Percentiles rank a stretch among this genome's conserved stretches.
Evolutionary conservation across 1,140 invertebrate species (phyloP).

Genomic region (Galleria mellonella): DNA sequence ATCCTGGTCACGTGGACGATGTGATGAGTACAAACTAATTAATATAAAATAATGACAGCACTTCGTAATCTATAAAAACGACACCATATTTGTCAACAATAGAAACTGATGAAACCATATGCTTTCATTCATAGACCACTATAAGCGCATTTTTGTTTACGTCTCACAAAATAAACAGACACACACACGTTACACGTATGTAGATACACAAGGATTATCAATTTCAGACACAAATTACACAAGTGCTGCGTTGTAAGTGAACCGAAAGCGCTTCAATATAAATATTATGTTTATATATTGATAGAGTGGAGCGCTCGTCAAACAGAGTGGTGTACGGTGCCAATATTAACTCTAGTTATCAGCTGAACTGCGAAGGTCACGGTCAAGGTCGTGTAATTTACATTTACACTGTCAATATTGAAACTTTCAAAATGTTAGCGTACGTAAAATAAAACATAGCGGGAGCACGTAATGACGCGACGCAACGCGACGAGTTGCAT

Average conservation of each 20-base stretch:
- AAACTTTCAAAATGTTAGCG: background rate
- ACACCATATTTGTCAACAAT: no score
- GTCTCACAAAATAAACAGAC: conserved; percentile 4
- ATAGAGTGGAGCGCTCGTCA: conserved; percentile 69
- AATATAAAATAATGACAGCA: no score
- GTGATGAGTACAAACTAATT: no score
- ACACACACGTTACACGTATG: conserved; percentile 16
- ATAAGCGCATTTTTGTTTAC: no score
- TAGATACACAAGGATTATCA: conserved; percentile 45
- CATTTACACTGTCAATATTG: conserved; percentile 55
- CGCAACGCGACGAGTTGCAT: no score
- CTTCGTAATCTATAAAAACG: no score
- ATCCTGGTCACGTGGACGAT: no score
- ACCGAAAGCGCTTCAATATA: conserved; percentile 67
- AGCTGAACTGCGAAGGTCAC: conserved; percentile 53
- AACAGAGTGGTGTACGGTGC: conserved; percentile 61
- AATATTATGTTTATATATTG: conserved; percentile 74
- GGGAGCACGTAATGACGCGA: no score
- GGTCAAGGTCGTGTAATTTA: conserved; percentile 45
- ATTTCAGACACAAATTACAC: conserved; percentile 67
- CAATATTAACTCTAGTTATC: conserved; percentile 73
- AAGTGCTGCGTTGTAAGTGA: conserved; percentile 44
- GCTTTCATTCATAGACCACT: no score
- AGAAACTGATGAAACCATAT: no score
- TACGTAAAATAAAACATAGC: no score